Percentiles rank a stretch among this genome's conserved stretches.
Evolutionary conservation across 2,797 vertebrate species (phyloP).

Genomic region (Avahi laniger): DNA sequence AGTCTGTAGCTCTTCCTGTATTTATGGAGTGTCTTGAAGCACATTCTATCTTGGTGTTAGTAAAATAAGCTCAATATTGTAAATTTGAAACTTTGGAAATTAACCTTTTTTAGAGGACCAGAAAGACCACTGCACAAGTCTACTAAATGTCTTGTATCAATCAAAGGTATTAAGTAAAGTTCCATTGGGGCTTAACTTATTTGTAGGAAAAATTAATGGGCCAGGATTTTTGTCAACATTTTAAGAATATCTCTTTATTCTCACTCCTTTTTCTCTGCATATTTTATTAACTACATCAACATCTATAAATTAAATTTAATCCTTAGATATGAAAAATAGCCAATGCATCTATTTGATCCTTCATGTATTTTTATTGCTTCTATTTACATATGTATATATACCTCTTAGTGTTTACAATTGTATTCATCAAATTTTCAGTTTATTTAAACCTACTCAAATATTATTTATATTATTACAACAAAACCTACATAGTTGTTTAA

Average conservation of each 20-base stretch:
- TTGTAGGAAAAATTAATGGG: neutral
- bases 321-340: neutral
- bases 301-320: neutral
- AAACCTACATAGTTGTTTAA: neutral
- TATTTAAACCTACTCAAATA: neutral
- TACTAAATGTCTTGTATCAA: neutral
- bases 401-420: neutral
- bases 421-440: neutral
- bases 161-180: neutral
- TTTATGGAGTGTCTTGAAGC: neutral
- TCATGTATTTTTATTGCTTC: neutral
- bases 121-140: neutral
- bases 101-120: neutral
- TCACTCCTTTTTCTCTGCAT: neutral
- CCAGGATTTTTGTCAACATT: neutral
- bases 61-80: neutral
- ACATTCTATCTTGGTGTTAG: neutral
- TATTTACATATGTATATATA: neutral
- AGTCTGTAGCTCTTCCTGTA: neutral
- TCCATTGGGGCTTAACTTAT: neutral
- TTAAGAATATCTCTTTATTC: neutral
- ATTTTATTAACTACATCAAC: neutral
- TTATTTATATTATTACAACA: neutral
- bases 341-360: neutral
- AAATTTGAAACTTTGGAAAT: neutral